Base-by-base conservation (phyloP, 2,888 invertebrate species). In the Amiota minor region DNA sequence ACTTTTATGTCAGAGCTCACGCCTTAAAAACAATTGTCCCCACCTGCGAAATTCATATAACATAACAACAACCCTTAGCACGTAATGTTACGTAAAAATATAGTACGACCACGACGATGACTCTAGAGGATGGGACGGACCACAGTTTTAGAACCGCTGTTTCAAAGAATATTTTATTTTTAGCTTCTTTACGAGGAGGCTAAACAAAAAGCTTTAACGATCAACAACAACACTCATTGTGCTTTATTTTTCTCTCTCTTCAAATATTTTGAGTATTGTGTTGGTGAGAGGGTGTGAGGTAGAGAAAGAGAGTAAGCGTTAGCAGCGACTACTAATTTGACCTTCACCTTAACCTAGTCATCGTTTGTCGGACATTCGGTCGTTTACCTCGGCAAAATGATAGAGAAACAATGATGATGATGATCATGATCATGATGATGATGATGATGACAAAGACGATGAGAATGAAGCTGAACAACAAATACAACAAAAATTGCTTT, bases 261-360 rank as follows among this genome's bases (percentile, higher is more conserved):
- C 16, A 18, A 23, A 12, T 61, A 72, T 72, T 45, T 76, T 64
- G 65, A 70, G 65, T 62, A 56, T 71, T 46, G 11, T 49, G 20
- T 35, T 55, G 55, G 59, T 2, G 23, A 23, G 23, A 23, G 35
- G 35, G 2, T 35, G 35, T 35, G 35, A 0, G 35, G 2, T 35
- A 35, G 35, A 35, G 35, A 35, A 3, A 35, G 35, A 4, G 35
- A 35, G 35, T 4, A 35, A 35, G 35, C 35, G 6, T 35, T 35
- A 35, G 35, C 35, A 35, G 35, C 35, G 35, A 35, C 35, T 71
- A 81, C 83, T 81, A 81, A 82, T 85, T 84, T 89, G 90, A 88
- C 90, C 90, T 90, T 90, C 90, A 90, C 90, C 90, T 90, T 90
- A 89, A 90, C 90, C 90, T 89, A 90, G 90, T 90, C 89, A 88